A percentile compares a stretch with the other conserved stretches of the same genome.
These are phyloP conservation scores for Polymixis flavicincta DNA, from an alignment of 2,888 invertebrate species.

Conservation along the genomic window DNA sequence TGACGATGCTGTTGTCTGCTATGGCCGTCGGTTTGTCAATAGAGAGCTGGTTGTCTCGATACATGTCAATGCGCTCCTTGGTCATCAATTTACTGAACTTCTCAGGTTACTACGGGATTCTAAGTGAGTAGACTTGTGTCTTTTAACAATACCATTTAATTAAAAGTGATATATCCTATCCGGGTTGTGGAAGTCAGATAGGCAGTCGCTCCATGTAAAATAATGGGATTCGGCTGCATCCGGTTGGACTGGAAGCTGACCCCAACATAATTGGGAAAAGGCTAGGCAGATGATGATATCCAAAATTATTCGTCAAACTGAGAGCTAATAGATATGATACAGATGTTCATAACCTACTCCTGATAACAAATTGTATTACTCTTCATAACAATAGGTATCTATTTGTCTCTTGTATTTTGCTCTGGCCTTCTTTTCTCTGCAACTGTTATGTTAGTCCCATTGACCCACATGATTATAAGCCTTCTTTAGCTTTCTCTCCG, in stretches of 20 bases:
- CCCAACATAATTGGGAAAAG: no score
- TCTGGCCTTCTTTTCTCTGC: background rate
- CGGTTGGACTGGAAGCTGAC: no score
- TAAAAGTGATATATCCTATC: background rate
- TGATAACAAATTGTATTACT: background rate
- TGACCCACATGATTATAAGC: no score
- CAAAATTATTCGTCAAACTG: background rate
- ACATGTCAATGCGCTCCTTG: slow-evolving; percentile 4
- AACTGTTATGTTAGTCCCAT: background rate
- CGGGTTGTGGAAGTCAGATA: no score
- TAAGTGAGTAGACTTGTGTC: slow-evolving; percentile 24
- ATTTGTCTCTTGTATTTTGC: background rate
- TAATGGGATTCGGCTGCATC: no score
- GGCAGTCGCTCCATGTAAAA: no score
- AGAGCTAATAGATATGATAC: background rate
- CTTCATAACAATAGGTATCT: background rate
- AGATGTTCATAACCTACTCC: no score
- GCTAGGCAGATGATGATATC: background rate
- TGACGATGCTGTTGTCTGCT: slow-evolving; percentile 17
- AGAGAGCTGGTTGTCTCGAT: slow-evolving; percentile 32
- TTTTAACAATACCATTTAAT: background rate
- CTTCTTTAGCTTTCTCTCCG: background rate
- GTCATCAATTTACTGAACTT: slow-evolving; percentile 38
- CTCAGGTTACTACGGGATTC: slow-evolving; percentile 9
- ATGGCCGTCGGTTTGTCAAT: slow-evolving; percentile 13